A percentile compares a stretch with the other conserved stretches of the same genome.
phyloP scores from a whole-genome alignment of 2,888 invertebrate genomes.

The Epinotia nisella region DNA sequence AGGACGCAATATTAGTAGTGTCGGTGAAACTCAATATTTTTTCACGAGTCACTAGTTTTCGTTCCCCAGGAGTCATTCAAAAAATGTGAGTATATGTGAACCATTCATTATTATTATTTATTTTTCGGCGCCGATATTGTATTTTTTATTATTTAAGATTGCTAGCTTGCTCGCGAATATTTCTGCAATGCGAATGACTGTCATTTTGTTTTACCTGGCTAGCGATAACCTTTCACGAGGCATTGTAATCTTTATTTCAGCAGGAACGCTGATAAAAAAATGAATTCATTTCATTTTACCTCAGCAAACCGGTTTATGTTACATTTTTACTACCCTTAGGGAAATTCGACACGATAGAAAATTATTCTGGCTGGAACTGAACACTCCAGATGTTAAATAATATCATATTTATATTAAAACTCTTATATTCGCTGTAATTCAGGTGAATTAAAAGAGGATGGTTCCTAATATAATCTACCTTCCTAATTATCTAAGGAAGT shows the following conservation, averaged over 20 bases:
- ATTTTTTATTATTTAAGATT: neutral
- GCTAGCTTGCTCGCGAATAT: conserved; percentile 20
- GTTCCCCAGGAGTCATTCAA: conserved; percentile 51
- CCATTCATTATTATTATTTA: conserved; percentile 5
- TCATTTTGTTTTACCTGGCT: neutral
- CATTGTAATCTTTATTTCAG: neutral
- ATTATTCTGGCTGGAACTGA: too few species aligned
- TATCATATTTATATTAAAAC: too few species aligned
- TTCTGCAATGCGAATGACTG: conserved; percentile 20
- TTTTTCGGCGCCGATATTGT: conserved; percentile 30
- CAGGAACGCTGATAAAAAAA: neutral
- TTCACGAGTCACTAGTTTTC: conserved; percentile 46
- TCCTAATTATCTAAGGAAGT: too few species aligned
- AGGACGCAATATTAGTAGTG: conserved; percentile 46
- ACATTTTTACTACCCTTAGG: neutral
- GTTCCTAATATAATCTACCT: too few species aligned
- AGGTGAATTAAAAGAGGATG: too few species aligned
- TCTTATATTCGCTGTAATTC: too few species aligned
- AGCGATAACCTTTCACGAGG: conserved; percentile 10
- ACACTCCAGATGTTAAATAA: too few species aligned
- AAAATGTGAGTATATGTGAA: conserved; percentile 58
- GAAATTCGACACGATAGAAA: neutral
- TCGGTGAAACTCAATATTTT: conserved; percentile 47
- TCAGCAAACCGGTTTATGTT: neutral
- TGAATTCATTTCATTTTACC: too few species aligned